These are phyloP conservation scores for Drosophila sechellia DNA, from an alignment of 1,140 invertebrate genomes.

Conservation along the genomic window DNA sequence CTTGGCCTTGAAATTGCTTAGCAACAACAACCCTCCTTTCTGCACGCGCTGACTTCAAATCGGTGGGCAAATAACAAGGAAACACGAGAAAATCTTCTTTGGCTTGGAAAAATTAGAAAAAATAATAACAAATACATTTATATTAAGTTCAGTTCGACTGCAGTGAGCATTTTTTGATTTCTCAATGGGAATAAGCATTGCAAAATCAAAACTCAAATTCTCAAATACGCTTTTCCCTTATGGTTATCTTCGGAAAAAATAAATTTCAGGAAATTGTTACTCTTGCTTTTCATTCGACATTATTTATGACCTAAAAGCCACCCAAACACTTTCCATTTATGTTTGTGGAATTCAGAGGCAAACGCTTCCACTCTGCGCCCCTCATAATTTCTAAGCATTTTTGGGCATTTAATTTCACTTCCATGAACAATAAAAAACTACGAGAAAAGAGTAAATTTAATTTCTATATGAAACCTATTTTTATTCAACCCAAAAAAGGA, in stretches of 20 bases:
- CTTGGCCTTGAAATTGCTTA: conserved; percentile 50
- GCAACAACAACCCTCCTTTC: conserved; percentile 24
- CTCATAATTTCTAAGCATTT: conserved; percentile 29
- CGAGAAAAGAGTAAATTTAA: conserved; percentile 51
- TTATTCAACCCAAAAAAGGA: conserved; percentile 8
- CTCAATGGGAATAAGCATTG: no score
- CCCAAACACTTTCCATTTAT: conserved; percentile 46
- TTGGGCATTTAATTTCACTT: conserved; percentile 60
- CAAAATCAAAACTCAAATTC: no score
- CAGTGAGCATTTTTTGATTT: no score
- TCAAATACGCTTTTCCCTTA: not conserved
- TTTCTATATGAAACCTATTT: conserved; percentile 44
- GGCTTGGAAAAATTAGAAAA: not conserved
- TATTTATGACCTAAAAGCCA: conserved; percentile 20
- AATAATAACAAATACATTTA: not conserved
- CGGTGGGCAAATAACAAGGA: not conserved
- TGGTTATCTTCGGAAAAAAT: not conserved
- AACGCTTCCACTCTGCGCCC: conserved; percentile 3
- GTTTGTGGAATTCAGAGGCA: conserved; percentile 18
- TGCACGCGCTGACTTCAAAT: conserved; percentile 31
- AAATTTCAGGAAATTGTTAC: no score
- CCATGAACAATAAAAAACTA: conserved; percentile 38
- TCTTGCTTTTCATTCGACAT: conserved; percentile 6
- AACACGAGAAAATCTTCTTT: not conserved
- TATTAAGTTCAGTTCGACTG: no score